Base-by-base conservation (phyloP, 2,797 vertebrate species). In the Fratercula arctica region DNA sequence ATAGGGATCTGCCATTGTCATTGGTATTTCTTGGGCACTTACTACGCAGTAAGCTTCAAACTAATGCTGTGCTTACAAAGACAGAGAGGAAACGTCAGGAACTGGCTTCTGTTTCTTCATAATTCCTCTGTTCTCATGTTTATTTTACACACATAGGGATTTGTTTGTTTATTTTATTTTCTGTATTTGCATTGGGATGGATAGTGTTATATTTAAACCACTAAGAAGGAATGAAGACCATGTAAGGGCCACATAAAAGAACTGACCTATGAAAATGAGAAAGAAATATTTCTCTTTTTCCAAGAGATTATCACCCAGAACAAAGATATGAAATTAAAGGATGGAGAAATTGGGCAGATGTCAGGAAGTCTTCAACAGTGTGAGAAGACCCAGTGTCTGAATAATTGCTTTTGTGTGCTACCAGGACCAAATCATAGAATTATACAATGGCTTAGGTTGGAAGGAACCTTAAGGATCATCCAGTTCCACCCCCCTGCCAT, bases 121-220 rank as follows among this genome's bases (percentile, higher is more conserved):
- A 54, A 50, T 84, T 77, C 10, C 29, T 10, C 10, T 26, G 1
- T n/a, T 73, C 16, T 56, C 5, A 20, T 70, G 13, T 86, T 88
- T 81, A 60, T 19, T 73, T 66, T 37, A 31, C 7, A 69, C 5
- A 14, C 0, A 0, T 7, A 23, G 3, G 6, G 9, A 26, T 6
- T n/a, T 61, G 26, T 16, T 57, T 35, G 2, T 50, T 67, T 80
- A 9, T 11, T 76, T 41, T 23, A 9, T 54, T 75, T 89, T 67
- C 16, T 66, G 12, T 79, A 11, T 89, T 85, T 91, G 5, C 24
- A 7, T 19, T 76, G 43, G 29, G 20, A 46, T 54, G 29, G 41
- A 45, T 12, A 51, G 18, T 41, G 12, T 33, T 76, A 6, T 16
- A n/a, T 56, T 88, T 69, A 59, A 72, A 68, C 24, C 6, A 18